Base-by-base conservation (phyloP, 1,140 invertebrate genomes). In the Brachystomella parvula region DNA sequence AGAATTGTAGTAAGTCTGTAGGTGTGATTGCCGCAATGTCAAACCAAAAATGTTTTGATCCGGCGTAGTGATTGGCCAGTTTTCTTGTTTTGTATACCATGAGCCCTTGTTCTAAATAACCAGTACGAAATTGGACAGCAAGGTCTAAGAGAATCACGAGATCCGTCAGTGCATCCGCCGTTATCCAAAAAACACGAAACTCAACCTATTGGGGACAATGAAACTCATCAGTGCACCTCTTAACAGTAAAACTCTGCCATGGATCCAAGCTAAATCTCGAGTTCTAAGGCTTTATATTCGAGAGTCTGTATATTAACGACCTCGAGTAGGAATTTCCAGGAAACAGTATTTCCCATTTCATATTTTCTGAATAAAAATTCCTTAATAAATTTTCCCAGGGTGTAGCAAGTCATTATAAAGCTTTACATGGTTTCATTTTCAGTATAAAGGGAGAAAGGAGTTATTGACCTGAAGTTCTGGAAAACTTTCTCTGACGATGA, bases 61-160 rank as follows among this genome's bases (percentile, higher is more conserved):
- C 84, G 44, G 93, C 79, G 78, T 97, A 97, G 75, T 95, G 92
- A 57, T 85, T 85, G 30, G 90, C 89, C 47, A 97, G 79, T 76
- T 96, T 96, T 75, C 85, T 88, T 59, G 86, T 88, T 76, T 96
- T 89, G 78, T 94, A 95, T 9, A 92, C 92, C 87, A 95, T 92
- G 6, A 95, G 82, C 17, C 93, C 94, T 77, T 96, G 92, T 77
- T 96, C 92, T 65, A 96, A 81, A 76, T 96, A 96, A n/a, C 93
- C 93, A 31, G 94, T 97, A 56, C 94, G 82, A 73, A 96, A 87
- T 78, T 96, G 94, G 39, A 96, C 89, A 26, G 85, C 82, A 57
- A 96, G 86, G 73, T 71, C 64, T 31, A 90, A 74, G 24, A 93
- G 80, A 79, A 94, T 96, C 49, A 94, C 85, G 30, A 90, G 71